Base-by-base conservation (phyloP, 1,140 invertebrate species). In the Drosophila simulans region DNA sequence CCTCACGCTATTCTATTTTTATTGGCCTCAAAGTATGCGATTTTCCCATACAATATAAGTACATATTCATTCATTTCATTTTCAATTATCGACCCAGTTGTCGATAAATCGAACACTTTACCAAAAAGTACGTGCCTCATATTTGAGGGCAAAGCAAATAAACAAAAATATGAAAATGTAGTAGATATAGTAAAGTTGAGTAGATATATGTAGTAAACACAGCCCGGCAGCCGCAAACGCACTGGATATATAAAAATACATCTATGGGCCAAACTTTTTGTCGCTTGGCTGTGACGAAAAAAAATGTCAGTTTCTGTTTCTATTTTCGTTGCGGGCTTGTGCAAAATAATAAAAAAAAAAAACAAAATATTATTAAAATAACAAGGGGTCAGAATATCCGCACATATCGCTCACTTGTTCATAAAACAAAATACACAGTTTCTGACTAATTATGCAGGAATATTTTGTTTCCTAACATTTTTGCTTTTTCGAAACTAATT, bases 241-340 rank as follows among this genome's bases (percentile, higher is more conserved):
- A 64, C 79, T 68, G 69, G 73, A 88, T 75, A 72, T 75, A 72
- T 82, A 86, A 75, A 78, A 68, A 75, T 71, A 81, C 62, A 79
- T 80, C 48, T 48, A 66, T 60, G 53, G 57, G 15, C 52, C 37
- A 70, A 72, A 51, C 52, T 76, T 89, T 62, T 65, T 77, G 54
- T 64, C 20, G 45, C 27, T 46, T 49, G 53, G 48, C 48, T 20
- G 58, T 79, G 79, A 84, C 70, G 71, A 90, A 90, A 76, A 84
- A 77, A 60, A 62, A 66, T 65, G 62, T 62, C 43, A 52, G 63
- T 58, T 75, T 79, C 71, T 83, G 74, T 72, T 73, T 71, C 64
- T 71, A 71, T 71, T 70, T 48, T 89, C 7, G 48, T 62, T 66
- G 39, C 52, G 45, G 37, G 55, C 56, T 74, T 80, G 59, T 80